phyloP scores from a whole-genome alignment of 2,797 vertebrate genomes.

The Fringilla coelebs region DNA sequence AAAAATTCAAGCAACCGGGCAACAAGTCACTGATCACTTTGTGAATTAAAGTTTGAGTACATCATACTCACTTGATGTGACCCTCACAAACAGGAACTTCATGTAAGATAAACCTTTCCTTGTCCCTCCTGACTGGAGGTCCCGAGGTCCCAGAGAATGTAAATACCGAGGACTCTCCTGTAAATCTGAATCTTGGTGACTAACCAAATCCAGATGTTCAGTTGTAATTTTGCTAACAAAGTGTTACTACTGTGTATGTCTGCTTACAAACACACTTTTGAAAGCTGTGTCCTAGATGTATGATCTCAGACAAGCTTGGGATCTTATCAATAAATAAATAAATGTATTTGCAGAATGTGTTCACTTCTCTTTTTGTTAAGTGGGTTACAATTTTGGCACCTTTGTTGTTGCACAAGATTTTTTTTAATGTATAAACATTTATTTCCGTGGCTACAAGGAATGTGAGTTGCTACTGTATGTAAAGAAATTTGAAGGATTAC shows the following conservation, averaged over 20 bases:
- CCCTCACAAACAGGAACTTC: background rate
- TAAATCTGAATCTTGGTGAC: background rate
- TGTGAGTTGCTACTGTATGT: background rate
- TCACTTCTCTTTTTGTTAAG: background rate
- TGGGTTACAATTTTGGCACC: background rate
- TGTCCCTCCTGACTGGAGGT: background rate
- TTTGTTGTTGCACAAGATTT: background rate
- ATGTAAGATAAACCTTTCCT: background rate
- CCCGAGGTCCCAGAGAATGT: background rate
- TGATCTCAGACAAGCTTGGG: background rate
- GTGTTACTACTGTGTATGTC: background rate
- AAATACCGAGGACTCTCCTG: background rate
- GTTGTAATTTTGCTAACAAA: background rate
- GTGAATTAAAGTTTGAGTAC: background rate
- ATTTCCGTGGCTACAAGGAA: background rate
- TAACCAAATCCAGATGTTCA: background rate
- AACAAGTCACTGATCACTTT: background rate
- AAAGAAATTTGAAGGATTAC: background rate
- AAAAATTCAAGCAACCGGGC: background rate
- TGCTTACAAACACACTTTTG: background rate
- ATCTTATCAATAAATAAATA: constrained; percentile 25
- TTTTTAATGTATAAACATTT: background rate
- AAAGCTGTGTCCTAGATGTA: constrained; percentile 1
- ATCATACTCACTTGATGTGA: background rate
- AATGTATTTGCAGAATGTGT: constrained; percentile 8